Conservation (phyloP, 2,797 vertebrate species). For the Melanotaenia parkinsoni region DNA sequence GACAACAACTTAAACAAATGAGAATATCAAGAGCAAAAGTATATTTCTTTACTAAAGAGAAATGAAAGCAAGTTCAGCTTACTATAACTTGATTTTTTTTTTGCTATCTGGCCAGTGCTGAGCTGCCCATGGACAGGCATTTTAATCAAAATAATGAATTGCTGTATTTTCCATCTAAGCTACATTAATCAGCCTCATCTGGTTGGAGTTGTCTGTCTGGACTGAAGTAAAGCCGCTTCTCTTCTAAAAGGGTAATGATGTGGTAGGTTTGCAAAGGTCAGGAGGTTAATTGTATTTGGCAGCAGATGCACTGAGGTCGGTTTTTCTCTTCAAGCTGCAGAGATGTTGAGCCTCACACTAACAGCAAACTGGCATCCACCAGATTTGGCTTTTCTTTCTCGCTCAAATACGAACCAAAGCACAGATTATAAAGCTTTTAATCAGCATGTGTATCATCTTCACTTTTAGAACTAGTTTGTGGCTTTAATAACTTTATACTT, state of each 20-base stretch:
- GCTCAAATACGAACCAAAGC: slow-evolving; percentile 32
- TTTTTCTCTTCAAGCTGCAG: slow-evolving; percentile 32
- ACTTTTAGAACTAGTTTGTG: slow-evolving; percentile 27
- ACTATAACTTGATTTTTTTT: neutral
- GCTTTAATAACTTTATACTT: slow-evolving; percentile 34
- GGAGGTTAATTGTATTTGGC: slow-evolving; percentile 66
- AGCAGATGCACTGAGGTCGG: slow-evolving; percentile 45
- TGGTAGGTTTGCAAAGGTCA: slow-evolving; percentile 61
- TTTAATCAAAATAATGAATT: slow-evolving; percentile 33
- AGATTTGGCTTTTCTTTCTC: slow-evolving; percentile 38
- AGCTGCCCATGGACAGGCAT: slow-evolving; percentile 5
- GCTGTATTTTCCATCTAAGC: slow-evolving; percentile 35
- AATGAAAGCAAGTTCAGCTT: neutral
- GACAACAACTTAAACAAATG: slow-evolving; percentile 9
- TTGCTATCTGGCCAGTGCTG: neutral
- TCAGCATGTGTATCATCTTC: slow-evolving; percentile 47
- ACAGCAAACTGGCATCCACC: slow-evolving; percentile 35
- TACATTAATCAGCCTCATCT: slow-evolving; percentile 39
- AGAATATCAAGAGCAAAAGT: neutral
- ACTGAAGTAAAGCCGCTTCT: slow-evolving; percentile 40
- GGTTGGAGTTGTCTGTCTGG: slow-evolving; percentile 28
- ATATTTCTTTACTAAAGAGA: neutral
- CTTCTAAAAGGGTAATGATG: slow-evolving; percentile 56
- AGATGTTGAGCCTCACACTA: slow-evolving; percentile 25
- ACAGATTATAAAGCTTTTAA: slow-evolving; percentile 52